phyloP scores from a whole-genome alignment of 2,113 vertebrate genomes.

The Elachura formosa region DNA sequence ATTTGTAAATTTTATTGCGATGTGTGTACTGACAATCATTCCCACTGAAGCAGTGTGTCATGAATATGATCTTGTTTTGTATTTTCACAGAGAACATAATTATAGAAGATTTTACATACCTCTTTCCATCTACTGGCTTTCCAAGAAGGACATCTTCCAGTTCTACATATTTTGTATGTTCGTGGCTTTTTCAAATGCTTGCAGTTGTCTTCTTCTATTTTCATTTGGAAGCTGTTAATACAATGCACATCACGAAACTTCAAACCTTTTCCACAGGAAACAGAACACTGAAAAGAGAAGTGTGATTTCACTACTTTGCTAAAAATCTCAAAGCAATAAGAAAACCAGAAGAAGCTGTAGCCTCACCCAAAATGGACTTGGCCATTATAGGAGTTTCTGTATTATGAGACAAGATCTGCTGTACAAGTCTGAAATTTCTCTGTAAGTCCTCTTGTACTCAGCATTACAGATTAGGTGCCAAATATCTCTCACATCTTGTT shows the following conservation, averaged over 20 bases:
- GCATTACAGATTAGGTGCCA: neutral
- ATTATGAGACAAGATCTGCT: neutral
- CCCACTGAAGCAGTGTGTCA: neutral
- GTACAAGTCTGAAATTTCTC: rapidly evolving
- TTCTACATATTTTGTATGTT: constrained; percentile 80
- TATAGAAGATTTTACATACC: constrained; percentile 70
- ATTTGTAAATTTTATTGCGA: neutral
- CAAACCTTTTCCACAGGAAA: constrained; percentile 87
- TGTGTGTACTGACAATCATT: neutral
- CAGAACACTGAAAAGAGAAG: constrained; percentile 82
- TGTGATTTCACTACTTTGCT: neutral
- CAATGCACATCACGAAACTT: constrained; percentile 85
- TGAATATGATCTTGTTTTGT: neutral
- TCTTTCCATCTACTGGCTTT: constrained; percentile 84
- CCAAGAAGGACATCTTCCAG: constrained; percentile 85
- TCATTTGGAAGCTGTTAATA: constrained; percentile 70
- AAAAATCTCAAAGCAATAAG: neutral
- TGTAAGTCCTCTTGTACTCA: neutral
- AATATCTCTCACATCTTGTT: neutral
- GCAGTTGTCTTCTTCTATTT: constrained; percentile 79
- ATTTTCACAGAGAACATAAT: neutral
- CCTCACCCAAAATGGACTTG: neutral
- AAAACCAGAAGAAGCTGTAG: neutral
- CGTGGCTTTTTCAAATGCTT: constrained; percentile 78
- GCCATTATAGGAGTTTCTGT: neutral